Base-by-base conservation (phyloP, 2,888 invertebrate species). In the Drosophila gaucha region DNA sequence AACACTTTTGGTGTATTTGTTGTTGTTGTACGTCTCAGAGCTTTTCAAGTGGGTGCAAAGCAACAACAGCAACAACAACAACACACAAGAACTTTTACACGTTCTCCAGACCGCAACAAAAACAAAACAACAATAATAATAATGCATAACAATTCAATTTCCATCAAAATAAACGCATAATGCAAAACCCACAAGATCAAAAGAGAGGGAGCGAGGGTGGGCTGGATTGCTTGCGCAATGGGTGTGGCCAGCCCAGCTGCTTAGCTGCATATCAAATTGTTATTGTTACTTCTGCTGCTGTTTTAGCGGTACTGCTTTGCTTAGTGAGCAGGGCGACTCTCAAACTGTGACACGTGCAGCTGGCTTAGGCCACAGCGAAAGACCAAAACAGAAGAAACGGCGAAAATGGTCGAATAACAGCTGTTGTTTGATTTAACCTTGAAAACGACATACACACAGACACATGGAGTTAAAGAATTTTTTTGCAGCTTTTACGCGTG, bases 91-190 rank as follows among this genome's bases (percentile, higher is more conserved):
- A 71, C 77, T 70, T 76, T 76, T 77, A 62, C 77, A 67, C 77
- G 80, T 68, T 83, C 71, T 64, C 38, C 58, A 68, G 78, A 83
- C 78, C 80, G 74, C 80, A 76, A 71, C 67, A 64, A 59, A 43
- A 80, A 52, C 46, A 58, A 24, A 24, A 56, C 16, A 49, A 63
- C 8, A 58, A 52, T 28, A 69, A 65, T 58, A 74, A 59, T 57
- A 67, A 67, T 64, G 76, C 71, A 74, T 66, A 82, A 82, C 79
- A 77, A 84, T 83, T 84, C 74, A 86, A 84, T 86, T 80, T 79
- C 74, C 71, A 77, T 80, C 59, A 74, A 80, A 84, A 68, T 49
- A 70, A 59, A 73, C 57, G 59, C 62, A 49, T 39, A 68, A 59
- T 66, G 74, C 68, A 65, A 70, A 54, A 54, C 50, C 50, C 56